These are phyloP conservation scores for Amblyopsis hoosieri DNA, from an alignment of 2,797 vertebrate species.

Conservation along the genomic window DNA sequence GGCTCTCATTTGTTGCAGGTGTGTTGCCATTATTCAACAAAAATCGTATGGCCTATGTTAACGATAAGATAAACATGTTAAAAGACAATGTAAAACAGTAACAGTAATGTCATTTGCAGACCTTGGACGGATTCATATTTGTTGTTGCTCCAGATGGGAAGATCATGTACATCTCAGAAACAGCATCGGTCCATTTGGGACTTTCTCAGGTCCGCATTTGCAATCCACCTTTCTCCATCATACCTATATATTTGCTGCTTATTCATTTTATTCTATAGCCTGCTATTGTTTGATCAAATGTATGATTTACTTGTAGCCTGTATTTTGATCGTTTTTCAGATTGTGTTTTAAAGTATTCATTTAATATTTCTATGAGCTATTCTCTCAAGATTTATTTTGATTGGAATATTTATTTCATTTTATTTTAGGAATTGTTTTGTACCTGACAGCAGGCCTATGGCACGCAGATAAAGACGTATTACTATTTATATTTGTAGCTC, in stretches of 20 bases:
- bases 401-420: too few species aligned
- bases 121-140: slow-evolving; percentile 97
- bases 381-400: too few species aligned
- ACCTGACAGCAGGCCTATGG: too few species aligned
- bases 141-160: slow-evolving; percentile 98
- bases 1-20: slow-evolving; percentile 82
- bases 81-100: background rate
- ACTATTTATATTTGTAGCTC: background rate
- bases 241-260: background rate
- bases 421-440: too few species aligned
- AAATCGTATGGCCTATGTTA: background rate
- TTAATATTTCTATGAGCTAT: background rate
- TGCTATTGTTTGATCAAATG: too few species aligned
- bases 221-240: background rate
- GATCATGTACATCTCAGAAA: slow-evolving; percentile 99
- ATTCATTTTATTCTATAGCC: background rate
- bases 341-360: background rate
- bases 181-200: slow-evolving; percentile 95
- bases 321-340: too few species aligned
- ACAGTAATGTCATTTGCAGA: slow-evolving; percentile 71
- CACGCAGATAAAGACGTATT: background rate
- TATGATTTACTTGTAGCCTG: too few species aligned
- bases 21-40: background rate
- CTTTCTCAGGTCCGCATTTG: slow-evolving; percentile 89
- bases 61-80: background rate